Percentiles rank a stretch among this genome's conserved stretches.
These are phyloP conservation scores for Drosophila watanabei DNA, from an alignment of 1,140 invertebrate genomes.

Conservation along the genomic window DNA sequence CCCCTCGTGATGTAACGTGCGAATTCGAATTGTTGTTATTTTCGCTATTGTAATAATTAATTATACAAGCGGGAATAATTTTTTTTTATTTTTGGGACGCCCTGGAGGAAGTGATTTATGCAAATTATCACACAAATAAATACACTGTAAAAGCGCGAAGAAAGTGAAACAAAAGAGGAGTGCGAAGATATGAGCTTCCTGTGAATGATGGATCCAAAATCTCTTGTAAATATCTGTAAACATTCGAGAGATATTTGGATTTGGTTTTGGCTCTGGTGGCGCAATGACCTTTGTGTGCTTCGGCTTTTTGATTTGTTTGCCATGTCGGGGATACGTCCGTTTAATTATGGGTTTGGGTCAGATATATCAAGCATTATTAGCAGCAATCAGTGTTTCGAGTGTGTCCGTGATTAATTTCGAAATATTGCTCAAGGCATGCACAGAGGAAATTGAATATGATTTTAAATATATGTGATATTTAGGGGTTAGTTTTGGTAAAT, in stretches of 20 bases:
- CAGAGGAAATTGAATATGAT: slow-evolving; percentile 2
- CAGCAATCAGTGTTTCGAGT: slow-evolving; percentile 24
- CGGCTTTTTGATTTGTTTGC: slow-evolving; percentile 27
- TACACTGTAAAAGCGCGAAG: slow-evolving; percentile 37
- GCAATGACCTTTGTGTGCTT: slow-evolving; percentile 61
- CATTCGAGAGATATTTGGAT: slow-evolving; percentile 5
- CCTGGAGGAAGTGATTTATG: slow-evolving; percentile 59
- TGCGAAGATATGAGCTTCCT: slow-evolving; percentile 30
- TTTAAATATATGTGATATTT: neutral
- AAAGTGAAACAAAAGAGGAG: slow-evolving; percentile 29
- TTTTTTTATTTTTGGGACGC: slow-evolving; percentile 19
- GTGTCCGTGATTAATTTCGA: slow-evolving; percentile 18
- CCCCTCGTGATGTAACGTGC: slow-evolving; percentile 33
- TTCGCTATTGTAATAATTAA: slow-evolving; percentile 48
- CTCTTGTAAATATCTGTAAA: neutral
- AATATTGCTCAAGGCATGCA: slow-evolving; percentile 29
- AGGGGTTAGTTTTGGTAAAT: neutral
- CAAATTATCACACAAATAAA: slow-evolving; percentile 43
- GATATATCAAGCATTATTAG: slow-evolving; percentile 37
- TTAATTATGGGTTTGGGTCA: slow-evolving; percentile 60
- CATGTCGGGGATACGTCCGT: slow-evolving; percentile 31
- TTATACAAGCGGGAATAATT: slow-evolving; percentile 40
- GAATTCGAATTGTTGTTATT: slow-evolving; percentile 33
- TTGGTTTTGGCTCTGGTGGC: slow-evolving; percentile 55
- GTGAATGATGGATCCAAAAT: slow-evolving; percentile 4